Percentiles rank a stretch among this genome's conserved stretches.
Conservation (phyloP, 2,888 invertebrate species). For the Hermodice carunculata region DNA sequence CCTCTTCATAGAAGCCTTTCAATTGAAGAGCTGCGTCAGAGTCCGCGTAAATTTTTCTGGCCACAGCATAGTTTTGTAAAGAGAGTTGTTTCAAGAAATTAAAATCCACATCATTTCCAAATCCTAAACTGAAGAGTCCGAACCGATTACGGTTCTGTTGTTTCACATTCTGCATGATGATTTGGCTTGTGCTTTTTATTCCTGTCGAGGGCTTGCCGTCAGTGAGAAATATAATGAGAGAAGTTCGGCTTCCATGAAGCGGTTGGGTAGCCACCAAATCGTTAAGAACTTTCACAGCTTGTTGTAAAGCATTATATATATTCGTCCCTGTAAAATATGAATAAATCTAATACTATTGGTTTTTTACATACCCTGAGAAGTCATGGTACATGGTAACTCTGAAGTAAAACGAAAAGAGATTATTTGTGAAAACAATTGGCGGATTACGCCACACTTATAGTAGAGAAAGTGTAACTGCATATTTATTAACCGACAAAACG, state of each 20-base stretch:
- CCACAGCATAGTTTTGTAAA: conserved; percentile 76
- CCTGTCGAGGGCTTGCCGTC: conserved; percentile 14
- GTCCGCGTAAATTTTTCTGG: conserved; percentile 81
- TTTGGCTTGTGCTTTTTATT: not conserved
- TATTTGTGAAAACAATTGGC: too few species aligned
- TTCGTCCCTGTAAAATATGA: conserved; percentile 5
- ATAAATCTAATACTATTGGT: too few species aligned
- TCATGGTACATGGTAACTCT: too few species aligned
- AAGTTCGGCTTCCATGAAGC: not conserved
- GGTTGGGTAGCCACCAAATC: too few species aligned
- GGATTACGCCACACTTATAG: too few species aligned
- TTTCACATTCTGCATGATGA: conserved; percentile 3
- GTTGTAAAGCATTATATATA: conserved; percentile 2
- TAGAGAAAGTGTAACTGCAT: too few species aligned
- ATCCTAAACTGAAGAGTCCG: conserved; percentile 13
- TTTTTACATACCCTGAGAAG: too few species aligned
- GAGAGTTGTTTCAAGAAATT: not conserved
- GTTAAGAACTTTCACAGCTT: too few species aligned
- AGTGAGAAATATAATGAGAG: conserved; percentile 12
- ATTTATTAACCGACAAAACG: too few species aligned
- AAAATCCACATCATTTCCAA: conserved; percentile 17
- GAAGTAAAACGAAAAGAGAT: too few species aligned
- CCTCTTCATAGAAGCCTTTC: conserved; percentile 74
- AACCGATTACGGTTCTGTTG: conserved; percentile 1
- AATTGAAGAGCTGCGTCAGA: conserved; percentile 79